Percentiles rank a stretch among this genome's conserved stretches.
Conservation (phyloP, 2,113 vertebrate species). For the Laticauda laticaudata region DNA sequence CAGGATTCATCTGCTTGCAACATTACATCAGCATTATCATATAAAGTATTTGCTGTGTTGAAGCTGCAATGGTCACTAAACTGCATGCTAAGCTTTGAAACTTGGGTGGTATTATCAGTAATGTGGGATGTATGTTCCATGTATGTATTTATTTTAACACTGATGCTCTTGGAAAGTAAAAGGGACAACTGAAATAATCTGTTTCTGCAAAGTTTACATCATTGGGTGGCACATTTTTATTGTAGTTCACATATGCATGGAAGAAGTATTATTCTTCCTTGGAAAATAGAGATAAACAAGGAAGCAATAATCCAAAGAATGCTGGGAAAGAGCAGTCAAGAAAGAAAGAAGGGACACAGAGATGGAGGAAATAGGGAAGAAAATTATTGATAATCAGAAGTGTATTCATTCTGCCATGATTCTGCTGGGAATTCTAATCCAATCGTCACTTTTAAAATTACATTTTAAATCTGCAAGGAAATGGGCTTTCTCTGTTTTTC, state of each 20-base stretch:
- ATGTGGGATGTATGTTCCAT: neutral
- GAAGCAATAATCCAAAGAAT: neutral
- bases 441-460: neutral
- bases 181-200: neutral
- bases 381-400: neutral
- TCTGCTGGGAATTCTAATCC: neutral
- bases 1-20: neutral
- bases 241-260: neutral
- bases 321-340: neutral
- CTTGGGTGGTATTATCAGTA: neutral
- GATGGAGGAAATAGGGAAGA: neutral
- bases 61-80: neutral
- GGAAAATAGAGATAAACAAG: neutral
- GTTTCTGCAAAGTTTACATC: neutral
- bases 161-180: neutral
- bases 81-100: neutral
- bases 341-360: neutral
- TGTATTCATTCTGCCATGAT: neutral
- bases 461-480: neutral
- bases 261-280: neutral
- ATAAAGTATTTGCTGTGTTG: neutral
- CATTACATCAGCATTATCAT: neutral
- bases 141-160: neutral
- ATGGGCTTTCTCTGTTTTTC: neutral
- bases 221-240: neutral